Conservation (phyloP, 2,113 vertebrate genomes). For the Thalassoma bifasciatum region DNA sequence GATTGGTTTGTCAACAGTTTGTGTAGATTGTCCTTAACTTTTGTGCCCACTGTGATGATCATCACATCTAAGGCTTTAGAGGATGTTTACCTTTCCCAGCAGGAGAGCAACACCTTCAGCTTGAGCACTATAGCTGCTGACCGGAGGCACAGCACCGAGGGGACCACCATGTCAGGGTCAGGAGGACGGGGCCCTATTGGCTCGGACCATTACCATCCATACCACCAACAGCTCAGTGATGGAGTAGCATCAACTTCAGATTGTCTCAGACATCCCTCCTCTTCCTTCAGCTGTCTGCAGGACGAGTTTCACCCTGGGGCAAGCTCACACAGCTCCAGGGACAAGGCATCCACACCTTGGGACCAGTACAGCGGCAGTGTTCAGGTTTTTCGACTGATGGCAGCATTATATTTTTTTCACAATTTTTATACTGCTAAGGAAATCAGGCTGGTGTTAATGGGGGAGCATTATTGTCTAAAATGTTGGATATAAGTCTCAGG, state of each 20-base stretch:
- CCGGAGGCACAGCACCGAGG: slow-evolving; percentile 85
- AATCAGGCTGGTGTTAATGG: neutral
- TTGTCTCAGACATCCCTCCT: slow-evolving; percentile 68
- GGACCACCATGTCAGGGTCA: slow-evolving; percentile 63
- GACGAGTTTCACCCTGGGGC: slow-evolving; percentile 74
- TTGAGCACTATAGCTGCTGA: slow-evolving; percentile 64
- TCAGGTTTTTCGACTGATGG: slow-evolving; percentile 43
- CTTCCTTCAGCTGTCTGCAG: slow-evolving; percentile 78
- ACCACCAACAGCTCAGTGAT: slow-evolving; percentile 87
- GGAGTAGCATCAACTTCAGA: slow-evolving; percentile 46
- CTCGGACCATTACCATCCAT: slow-evolving; percentile 87
- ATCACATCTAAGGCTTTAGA: slow-evolving; percentile 40
- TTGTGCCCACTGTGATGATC: slow-evolving; percentile 4
- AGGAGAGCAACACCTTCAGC: slow-evolving; percentile 60
- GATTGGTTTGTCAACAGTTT: neutral
- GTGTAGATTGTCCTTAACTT: neutral
- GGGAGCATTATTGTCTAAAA: neutral
- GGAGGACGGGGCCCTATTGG: slow-evolving; percentile 47
- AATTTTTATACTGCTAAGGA: neutral
- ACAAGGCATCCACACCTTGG: slow-evolving; percentile 58
- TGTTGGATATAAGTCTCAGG: too few relatives aligned
- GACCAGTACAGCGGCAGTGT: slow-evolving; percentile 45
- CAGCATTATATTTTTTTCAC: neutral
- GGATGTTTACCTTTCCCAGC: slow-evolving; percentile 38
- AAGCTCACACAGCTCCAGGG: slow-evolving; percentile 17